Evolutionary conservation across 2,888 invertebrate species (phyloP), one percentile per base, ranked within the genome.

Genomic region (Tetragnatha montana): DNA sequence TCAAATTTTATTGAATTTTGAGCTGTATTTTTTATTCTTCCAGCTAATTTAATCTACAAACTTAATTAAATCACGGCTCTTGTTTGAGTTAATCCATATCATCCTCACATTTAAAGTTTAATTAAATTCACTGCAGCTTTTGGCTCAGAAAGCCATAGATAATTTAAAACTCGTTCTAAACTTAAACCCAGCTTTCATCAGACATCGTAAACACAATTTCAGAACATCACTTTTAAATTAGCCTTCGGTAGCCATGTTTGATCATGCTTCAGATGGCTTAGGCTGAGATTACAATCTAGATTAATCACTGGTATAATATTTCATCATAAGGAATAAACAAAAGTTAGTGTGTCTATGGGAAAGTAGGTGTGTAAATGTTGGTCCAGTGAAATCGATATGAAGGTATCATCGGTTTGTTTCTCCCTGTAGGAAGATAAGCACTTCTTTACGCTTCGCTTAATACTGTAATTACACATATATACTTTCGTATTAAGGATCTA

Each of bases 321-420:
- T 50, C 49, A 50, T 17, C 50, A n/a, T 76, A 1, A 17, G 50
- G n/a, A 17, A 76, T 50, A 49, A 76, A n/a, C 10, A 8, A 8
- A 50, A 49, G 50, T 76, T 76, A 10, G 60, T 60, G 17, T 50
- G 50, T 76, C 21, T 19, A 50, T 76, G 50, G 50, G n/a, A 76
- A 76, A 76, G 76, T 50, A 76, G n/a, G 50, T 76, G 50, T 76
- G 76, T 50, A 76, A 76, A 76, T 76, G 50, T 76, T 76, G n/a
- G 76, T n/a, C n/a, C 10, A 50, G 12, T 19, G n/a, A 50, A 74
- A 76, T 76, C n/a, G 49, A 76, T 50, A 50, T 50, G 17, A 49
- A 6, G 76, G 35, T 35, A 35, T 50, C 19, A 76, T 50, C 8
- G 8, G 76, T 50, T 21, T 4, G 60, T 35, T 35, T 35, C 35